These are phyloP conservation scores for Hipposideros armiger DNA, from an alignment of 2,113 vertebrate genomes.

Conservation along the genomic window DNA sequence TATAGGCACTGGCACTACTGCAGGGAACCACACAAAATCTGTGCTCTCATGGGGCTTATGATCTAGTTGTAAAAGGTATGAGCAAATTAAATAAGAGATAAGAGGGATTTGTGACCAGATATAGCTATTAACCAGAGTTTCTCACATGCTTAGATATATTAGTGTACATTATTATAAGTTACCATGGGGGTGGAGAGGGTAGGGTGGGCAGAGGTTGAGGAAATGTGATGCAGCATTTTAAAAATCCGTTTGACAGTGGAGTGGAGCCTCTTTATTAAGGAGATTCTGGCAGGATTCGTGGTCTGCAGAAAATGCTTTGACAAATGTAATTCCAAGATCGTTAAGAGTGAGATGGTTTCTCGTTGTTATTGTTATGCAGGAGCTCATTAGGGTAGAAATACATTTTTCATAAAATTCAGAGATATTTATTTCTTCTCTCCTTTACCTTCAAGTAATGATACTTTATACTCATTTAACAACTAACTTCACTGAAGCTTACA, in stretches of 20 bases:
- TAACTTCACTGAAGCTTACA: neutral
- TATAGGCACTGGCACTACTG: neutral
- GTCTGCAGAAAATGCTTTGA: slow-evolving; percentile 48
- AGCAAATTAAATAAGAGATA: neutral
- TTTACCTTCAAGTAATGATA: slow-evolving; percentile 28
- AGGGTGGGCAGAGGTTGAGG: neutral
- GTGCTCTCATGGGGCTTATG: neutral
- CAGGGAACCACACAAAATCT: slow-evolving; percentile 6
- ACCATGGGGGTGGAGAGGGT: neutral
- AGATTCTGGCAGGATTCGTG: neutral
- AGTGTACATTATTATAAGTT: neutral
- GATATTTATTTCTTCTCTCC: slow-evolving; percentile 26
- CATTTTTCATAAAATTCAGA: slow-evolving; percentile 42
- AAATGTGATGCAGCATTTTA: neutral
- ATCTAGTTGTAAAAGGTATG: slow-evolving; percentile 30
- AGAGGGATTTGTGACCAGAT: neutral
- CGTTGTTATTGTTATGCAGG: neutral
- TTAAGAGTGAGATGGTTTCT: slow-evolving; percentile 17
- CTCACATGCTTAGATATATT: neutral
- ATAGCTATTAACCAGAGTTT: slow-evolving; percentile 11
- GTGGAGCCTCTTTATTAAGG: neutral
- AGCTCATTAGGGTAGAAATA: neutral
- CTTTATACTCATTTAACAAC: slow-evolving; percentile 42
- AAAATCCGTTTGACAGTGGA: neutral
- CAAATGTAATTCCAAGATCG: slow-evolving; percentile 34